Conservation (phyloP, 2,797 vertebrate species). For the Propithecus deckenii region DNA sequence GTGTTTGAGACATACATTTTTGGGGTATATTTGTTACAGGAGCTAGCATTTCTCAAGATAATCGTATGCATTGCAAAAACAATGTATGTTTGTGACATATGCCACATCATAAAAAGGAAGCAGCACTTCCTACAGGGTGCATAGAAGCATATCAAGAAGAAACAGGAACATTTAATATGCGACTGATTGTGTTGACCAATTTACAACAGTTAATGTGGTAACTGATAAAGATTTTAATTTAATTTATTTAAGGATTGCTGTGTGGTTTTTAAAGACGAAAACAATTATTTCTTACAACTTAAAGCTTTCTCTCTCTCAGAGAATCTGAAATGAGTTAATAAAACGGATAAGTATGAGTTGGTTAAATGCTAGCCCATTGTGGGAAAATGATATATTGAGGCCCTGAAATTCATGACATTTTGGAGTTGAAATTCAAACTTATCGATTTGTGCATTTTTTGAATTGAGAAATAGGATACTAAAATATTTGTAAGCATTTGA, state of each 20-base stretch:
- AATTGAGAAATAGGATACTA: neutral
- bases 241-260: constrained; percentile 53
- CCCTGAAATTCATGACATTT: neutral
- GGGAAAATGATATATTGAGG: neutral
- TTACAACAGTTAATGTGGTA: constrained; percentile 13
- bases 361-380: neutral
- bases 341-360: constrained; percentile 26
- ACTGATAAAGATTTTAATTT: constrained; percentile 54
- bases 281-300: constrained; percentile 15
- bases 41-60: neutral
- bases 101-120: neutral
- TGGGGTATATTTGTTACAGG: neutral
- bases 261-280: constrained; percentile 58
- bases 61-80: neutral
- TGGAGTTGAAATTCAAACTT: constrained; percentile 15
- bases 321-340: constrained; percentile 55
- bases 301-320: neutral
- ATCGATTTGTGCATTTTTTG: neutral
- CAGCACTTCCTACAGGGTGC: neutral
- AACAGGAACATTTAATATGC: neutral
- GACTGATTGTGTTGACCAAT: constrained; percentile 26
- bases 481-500: neutral
- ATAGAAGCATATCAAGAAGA: neutral
- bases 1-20: neutral
- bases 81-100: neutral